Evolutionary conservation across 2,797 vertebrate genomes (phyloP).

Genomic region (Trichosurus vulpecula): DNA sequence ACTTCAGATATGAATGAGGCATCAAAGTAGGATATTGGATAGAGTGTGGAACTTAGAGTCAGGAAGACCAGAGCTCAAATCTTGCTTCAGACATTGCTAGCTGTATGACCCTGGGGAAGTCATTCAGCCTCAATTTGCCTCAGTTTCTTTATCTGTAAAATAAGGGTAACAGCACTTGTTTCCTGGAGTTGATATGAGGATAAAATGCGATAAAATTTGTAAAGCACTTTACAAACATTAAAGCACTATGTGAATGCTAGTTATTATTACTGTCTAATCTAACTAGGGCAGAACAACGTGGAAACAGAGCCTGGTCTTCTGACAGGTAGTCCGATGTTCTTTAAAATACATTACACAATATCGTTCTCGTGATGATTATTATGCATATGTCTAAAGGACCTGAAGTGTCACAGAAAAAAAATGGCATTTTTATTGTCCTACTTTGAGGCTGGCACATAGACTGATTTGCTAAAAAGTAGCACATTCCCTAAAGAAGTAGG

Average conservation of each 20-base stretch:
- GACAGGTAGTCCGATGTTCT: not conserved
- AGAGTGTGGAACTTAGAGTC: not conserved
- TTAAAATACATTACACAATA: not conserved
- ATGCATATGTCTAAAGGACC: constrained; percentile 7
- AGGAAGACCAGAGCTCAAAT: not conserved
- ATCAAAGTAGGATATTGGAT: not conserved
- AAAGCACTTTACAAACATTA: not conserved
- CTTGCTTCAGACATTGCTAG: not conserved
- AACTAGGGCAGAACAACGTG: not conserved
- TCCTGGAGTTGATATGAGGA: not conserved
- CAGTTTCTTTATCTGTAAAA: not conserved
- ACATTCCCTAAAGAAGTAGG: constrained; percentile 78
- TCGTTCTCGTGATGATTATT: not conserved
- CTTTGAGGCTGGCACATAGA: constrained; percentile 58
- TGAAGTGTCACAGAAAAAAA: constrained; percentile 60
- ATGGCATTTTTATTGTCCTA: constrained; percentile 71
- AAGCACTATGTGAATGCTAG: not conserved
- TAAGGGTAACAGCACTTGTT: not conserved
- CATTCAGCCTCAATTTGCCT: not conserved
- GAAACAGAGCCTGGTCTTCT: constrained; percentile 1
- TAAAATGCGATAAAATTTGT: not conserved
- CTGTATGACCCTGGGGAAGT: not conserved
- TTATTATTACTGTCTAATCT: not conserved
- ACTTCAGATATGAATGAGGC: not conserved
- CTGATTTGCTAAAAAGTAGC: constrained; percentile 76